These are phyloP conservation scores for Caenorhabditis sp. DNA, from an alignment of 2,888 invertebrate genomes.

Conservation along the genomic window DNA sequence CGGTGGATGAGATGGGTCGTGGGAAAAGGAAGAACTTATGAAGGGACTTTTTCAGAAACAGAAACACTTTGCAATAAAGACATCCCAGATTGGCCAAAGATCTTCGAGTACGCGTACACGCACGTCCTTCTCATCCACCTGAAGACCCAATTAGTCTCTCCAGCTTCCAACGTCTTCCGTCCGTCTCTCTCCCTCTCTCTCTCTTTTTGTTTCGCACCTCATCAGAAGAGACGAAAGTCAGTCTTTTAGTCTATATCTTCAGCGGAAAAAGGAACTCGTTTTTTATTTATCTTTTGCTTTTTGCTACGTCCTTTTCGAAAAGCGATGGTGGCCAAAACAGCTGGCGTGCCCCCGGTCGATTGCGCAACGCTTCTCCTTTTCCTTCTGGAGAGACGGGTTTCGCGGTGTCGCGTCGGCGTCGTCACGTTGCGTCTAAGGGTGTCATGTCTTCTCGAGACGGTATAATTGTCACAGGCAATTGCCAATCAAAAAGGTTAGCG, in stretches of 20 bases:
- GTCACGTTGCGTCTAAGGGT: conserved; percentile 37
- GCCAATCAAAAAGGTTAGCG: conserved; percentile 48
- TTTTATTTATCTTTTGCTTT: conserved; percentile 42
- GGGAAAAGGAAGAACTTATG: background rate
- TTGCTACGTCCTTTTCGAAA: conserved; percentile 43
- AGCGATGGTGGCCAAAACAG: conserved; percentile 38
- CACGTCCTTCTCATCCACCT: no score
- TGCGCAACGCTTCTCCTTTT: conserved; percentile 36
- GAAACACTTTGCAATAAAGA: no score
- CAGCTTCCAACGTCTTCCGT: conserved; percentile 2
- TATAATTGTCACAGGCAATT: conserved; percentile 24
- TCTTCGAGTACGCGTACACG: conserved; percentile 1
- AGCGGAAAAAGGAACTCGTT: conserved; percentile 39
- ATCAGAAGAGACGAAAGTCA: conserved; percentile 37
- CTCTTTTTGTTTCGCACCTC: conserved; percentile 34
- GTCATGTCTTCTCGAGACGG: conserved; percentile 25
- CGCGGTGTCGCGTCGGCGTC: conserved; percentile 18
- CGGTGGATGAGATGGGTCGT: background rate
- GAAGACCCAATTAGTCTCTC: background rate
- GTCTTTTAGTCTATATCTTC: conserved; percentile 32
- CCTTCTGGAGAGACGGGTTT: conserved; percentile 49
- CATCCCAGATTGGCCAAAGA: no score
- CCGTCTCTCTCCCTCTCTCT: no score
- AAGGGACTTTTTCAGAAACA: no score
- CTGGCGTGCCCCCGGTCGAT: conserved; percentile 30